These are phyloP conservation scores for Cyanocitta stelleri DNA, from an alignment of 2,113 vertebrate genomes.

Conservation along the genomic window DNA sequence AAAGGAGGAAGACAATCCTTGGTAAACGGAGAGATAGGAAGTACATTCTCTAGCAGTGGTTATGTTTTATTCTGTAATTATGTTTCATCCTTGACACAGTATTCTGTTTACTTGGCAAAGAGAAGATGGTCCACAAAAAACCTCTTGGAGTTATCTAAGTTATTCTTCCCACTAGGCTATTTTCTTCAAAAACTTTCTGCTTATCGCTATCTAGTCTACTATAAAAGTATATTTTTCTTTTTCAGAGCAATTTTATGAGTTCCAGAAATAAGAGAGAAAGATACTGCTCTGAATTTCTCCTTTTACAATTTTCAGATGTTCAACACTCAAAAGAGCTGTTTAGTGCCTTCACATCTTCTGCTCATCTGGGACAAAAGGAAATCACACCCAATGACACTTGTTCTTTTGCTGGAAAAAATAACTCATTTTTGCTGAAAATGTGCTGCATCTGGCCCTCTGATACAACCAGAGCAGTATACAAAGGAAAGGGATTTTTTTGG, in stretches of 20 bases:
- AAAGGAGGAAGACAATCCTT: background rate
- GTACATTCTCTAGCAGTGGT: background rate
- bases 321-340: background rate
- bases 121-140: background rate
- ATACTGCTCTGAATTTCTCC: background rate
- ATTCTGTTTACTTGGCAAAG: background rate
- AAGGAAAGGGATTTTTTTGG: background rate
- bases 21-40: background rate
- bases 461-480: background rate
- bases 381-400: background rate
- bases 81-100: background rate
- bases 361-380: background rate
- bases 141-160: background rate
- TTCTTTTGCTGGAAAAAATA: background rate
- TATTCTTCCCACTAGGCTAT: background rate
- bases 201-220: background rate
- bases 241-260: background rate
- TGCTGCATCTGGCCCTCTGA: background rate
- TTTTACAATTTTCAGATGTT: background rate
- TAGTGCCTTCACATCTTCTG: background rate
- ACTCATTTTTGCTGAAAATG: background rate
- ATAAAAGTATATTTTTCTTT: background rate
- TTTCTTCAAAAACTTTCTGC: slow-evolving; percentile 4
- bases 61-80: background rate
- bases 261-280: background rate